Conservation (phyloP, 2,888 invertebrate species). For the Acheta domesticus region DNA sequence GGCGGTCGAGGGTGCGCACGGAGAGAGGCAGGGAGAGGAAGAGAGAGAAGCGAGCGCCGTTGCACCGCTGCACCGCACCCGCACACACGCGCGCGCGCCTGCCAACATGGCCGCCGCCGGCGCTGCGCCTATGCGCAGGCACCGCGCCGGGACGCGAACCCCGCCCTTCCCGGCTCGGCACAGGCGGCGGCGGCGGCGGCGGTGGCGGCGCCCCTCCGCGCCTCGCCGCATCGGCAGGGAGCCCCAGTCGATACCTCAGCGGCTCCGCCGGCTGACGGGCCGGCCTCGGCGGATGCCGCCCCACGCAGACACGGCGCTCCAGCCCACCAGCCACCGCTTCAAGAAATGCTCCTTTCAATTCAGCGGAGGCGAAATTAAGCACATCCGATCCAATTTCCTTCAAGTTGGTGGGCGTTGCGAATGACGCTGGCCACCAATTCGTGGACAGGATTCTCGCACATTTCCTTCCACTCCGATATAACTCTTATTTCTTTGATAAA, state of each 20-base stretch:
- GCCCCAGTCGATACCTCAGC: background rate
- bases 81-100: background rate
- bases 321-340: too few species aligned
- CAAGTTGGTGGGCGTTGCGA: too few species aligned
- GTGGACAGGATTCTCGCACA: too few species aligned
- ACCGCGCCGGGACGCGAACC: slow-evolving; percentile 1
- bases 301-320: too few species aligned
- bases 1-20: background rate
- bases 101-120: slow-evolving; percentile 9
- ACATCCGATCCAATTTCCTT: too few species aligned
- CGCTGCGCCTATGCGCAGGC: slow-evolving; percentile 7
- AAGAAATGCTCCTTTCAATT: too few species aligned
- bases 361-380: too few species aligned
- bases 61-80: background rate
- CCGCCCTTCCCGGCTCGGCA: background rate
- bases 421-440: too few species aligned
- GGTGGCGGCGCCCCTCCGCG: background rate
- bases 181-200: background rate
- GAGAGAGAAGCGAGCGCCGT: background rate
- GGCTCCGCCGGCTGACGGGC: background rate
- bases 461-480: too few species aligned
- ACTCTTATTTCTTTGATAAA: too few species aligned
- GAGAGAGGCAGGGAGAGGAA: background rate
- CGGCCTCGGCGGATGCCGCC: background rate
- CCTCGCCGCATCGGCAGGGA: too few species aligned